Percentiles rank a stretch among this genome's conserved stretches.
These are phyloP conservation scores for Lagothrix lagotricha DNA, from an alignment of 2,797 vertebrate species.

Conservation along the genomic window DNA sequence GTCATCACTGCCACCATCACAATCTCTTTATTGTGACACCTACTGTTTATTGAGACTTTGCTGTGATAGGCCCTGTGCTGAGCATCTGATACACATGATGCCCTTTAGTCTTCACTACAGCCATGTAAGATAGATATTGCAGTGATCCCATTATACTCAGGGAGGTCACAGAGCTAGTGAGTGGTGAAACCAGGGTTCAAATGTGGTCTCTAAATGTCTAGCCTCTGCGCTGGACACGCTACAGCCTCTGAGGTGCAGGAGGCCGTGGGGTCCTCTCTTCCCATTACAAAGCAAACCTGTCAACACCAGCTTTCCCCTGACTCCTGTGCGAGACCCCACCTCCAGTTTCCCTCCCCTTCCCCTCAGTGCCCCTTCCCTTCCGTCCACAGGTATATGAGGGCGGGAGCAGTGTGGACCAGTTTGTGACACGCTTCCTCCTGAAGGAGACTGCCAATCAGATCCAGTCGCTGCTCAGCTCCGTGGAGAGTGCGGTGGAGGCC, in stretches of 20 bases:
- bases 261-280: not conserved
- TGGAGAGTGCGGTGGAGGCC: conserved; percentile 97
- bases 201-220: not conserved
- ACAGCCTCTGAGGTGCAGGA: not conserved
- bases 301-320: accelerated
- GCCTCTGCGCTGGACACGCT: not conserved
- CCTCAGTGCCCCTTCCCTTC: not conserved
- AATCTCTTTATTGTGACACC: not conserved
- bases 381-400: conserved; percentile 93
- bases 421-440: conserved; percentile 97
- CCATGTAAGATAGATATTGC: accelerated
- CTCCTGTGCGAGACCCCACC: not conserved
- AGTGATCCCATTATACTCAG: not conserved
- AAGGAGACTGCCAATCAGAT: conserved; percentile 98
- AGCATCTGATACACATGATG: accelerated
- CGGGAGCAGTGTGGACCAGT: conserved; percentile 96
- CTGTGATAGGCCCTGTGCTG: not conserved
- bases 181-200: accelerated
- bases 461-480: conserved; percentile 95
- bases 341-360: accelerated
- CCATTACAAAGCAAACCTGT: not conserved
- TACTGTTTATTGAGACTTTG: accelerated
- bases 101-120: accelerated
- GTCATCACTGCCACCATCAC: not conserved
- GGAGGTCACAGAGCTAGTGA: not conserved